Conservation (phyloP, 2,113 vertebrate species). For the Toxostoma redivivum region DNA sequence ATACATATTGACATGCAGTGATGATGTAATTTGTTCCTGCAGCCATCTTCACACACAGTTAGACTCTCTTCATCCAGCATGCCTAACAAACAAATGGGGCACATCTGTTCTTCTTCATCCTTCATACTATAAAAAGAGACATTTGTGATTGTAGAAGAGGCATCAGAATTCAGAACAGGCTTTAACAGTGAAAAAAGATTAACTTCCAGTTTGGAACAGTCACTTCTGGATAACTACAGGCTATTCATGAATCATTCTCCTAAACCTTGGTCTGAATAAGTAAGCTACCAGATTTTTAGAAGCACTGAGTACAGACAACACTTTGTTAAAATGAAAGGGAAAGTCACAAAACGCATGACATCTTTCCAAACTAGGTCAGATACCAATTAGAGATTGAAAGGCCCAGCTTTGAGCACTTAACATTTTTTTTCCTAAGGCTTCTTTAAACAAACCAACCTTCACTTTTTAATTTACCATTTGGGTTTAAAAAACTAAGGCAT, state of each 20-base stretch:
- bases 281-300: background rate
- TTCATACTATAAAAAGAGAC: slow-evolving; percentile 75
- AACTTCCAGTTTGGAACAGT: background rate
- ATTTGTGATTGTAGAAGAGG: background rate
- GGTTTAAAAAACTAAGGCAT: background rate
- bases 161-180: background rate
- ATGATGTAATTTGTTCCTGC: slow-evolving; percentile 90
- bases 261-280: background rate
- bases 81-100: slow-evolving; percentile 88
- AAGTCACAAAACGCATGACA: background rate
- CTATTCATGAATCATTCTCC: background rate
- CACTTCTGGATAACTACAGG: background rate
- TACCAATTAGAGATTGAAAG: background rate
- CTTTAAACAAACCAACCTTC: background rate
- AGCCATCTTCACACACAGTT: slow-evolving; percentile 82
- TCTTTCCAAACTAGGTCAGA: slow-evolving; percentile 15
- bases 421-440: background rate
- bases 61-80: slow-evolving; percentile 89
- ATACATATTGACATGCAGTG: slow-evolving; percentile 95
- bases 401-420: background rate
- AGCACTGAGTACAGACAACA: background rate
- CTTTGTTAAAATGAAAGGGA: background rate
- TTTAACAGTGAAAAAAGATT: background rate
- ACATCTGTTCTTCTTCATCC: slow-evolving; percentile 92
- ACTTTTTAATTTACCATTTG: background rate